Evolutionary conservation across 2,888 invertebrate species (phyloP), one percentile per base, ranked within the genome.

Genomic region (Folsomia candida): DNA sequence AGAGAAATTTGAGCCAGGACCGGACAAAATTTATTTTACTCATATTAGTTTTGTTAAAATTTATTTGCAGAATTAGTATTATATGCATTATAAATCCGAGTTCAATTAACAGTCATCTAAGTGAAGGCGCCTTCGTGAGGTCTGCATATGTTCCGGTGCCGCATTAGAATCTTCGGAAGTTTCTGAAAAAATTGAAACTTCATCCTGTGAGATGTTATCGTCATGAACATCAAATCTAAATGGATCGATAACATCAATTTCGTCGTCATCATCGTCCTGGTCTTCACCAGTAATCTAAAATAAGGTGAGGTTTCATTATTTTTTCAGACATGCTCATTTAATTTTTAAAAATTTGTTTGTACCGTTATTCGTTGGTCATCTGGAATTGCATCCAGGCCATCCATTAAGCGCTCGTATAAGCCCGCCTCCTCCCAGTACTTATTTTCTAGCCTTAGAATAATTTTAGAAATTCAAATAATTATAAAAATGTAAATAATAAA

Each of bases 391-490:
- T 59, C 59, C 18, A 59, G 26, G 4, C 14, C 14, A 59, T 59
- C 59, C 6, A 59, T 9, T 25, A 59, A 3, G 26, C 59, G 20
- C 3, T 62, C 62, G 20, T 62, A 62, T 20, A 62, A 62, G 3
- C 37, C 37, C n/a, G n/a, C 62, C 2, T 62, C 62, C 2, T 2
- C 29, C 62, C 62, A 62, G 22, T 62, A 62, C 29, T 28, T 62
- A 20, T 62, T 3, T 20, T 62, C 62, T 24, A 62, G 26, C 20
- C 62, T 62, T 18, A 3, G 18, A 62, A 4, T 4, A 62, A 4
- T 18, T 26, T 26, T 3, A 4, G 26, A 9, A 26, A 11, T 28
- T 6, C 27, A 62, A 62, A n/a, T 26, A 22, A 18, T 9, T 29
- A 14, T 9, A 62, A 4, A 4, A 20, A 25, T 14, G n/a, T 29